Evolutionary conservation across 2,797 vertebrate genomes (phyloP), one percentile per base, ranked within the genome.

Genomic region (Cirrhinus mrigala): DNA sequence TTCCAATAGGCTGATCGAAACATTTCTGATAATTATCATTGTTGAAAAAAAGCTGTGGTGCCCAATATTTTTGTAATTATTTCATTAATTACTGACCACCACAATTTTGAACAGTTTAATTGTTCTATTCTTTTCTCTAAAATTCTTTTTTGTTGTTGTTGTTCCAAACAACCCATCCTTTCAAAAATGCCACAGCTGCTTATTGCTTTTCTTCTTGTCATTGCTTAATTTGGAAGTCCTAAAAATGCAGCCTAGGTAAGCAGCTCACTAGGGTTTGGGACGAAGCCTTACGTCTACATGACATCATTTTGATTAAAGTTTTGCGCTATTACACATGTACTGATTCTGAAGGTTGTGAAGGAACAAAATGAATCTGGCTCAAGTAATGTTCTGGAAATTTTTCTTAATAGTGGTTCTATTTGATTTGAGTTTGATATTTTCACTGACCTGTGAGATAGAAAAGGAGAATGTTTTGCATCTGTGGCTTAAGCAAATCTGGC

Each of bases 381-480:
- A 46, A 40, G 66, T 40, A 2, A 37, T 20, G 18, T 22, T 44
- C n/a, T 52, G 24, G 71, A 4, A 12, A 0, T 12, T 33, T 29
- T 9, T 52, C 71, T 6, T 20, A 18, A 22, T 44, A 44, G 14
- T 40, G 29, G 24, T 58, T 24, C 4, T 4, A 6, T n/a, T n/a
- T n/a, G 20, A 40, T 27, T 44, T 8, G 24, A 24, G 4, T 58
- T 9, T 48, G 22, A 14, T 29, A 22, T 22, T 64, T 58, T 79
- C n/a, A 48, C 16, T 79, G 44, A 79, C 77, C 58, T 44, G 46
- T 79, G 18, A 20, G 22, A 44, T 20, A 68, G 50, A 68, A 54
- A 20, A 64, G 37, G 27, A 44, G 2, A 6, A 18, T 48, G 11
- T 54, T 80, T 77, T 77, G 44, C n/a, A 77, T 75, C 27, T 66